These are phyloP conservation scores for Rhagonycha fulva DNA, from an alignment of 2,888 invertebrate species.

Conservation along the genomic window DNA sequence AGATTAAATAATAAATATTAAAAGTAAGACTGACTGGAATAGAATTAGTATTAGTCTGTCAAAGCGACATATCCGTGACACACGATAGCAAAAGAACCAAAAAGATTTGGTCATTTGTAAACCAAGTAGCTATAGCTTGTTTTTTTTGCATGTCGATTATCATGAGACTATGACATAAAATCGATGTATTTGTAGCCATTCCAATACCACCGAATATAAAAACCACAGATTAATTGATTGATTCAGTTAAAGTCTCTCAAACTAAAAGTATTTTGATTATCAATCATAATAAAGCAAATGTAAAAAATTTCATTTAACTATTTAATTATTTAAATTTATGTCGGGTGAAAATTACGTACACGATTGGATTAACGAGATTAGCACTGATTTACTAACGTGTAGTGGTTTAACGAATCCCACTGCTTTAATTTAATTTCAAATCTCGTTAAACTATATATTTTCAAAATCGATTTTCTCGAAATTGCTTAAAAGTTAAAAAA, in stretches of 20 bases:
- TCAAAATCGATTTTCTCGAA: too few species aligned
- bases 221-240: background rate
- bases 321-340: too few species aligned
- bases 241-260: background rate
- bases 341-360: too few species aligned
- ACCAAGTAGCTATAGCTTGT: background rate
- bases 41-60: conserved; percentile 27
- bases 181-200: background rate
- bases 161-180: background rate
- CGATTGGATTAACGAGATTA: too few species aligned
- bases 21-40: conserved; percentile 30
- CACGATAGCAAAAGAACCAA: conserved; percentile 27
- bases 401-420: too few species aligned
- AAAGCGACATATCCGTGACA: conserved; percentile 27
- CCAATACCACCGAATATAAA: background rate
- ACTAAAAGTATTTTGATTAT: background rate
- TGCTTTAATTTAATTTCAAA: too few species aligned
- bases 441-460: too few species aligned
- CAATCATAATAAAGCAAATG: background rate
- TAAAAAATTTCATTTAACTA: too few species aligned
- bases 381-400: too few species aligned
- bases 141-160: background rate
- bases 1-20: background rate
- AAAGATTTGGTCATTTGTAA: background rate
- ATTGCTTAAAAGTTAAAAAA: too few species aligned